These are phyloP conservation scores for Phyllotis vaccarum DNA, from an alignment of 2,797 vertebrate species.

Conservation along the genomic window DNA sequence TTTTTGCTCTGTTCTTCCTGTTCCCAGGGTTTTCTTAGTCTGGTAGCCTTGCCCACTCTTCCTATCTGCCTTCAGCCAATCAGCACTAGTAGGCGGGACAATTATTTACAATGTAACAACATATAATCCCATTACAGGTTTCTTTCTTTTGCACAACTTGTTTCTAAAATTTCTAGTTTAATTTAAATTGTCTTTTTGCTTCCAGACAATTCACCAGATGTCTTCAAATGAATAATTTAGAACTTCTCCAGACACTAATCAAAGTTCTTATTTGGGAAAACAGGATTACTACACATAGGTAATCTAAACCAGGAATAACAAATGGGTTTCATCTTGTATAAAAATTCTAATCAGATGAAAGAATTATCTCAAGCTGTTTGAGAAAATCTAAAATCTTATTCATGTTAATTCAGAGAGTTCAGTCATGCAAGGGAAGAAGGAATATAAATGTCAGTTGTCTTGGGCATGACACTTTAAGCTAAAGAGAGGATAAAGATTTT, in stretches of 20 bases:
- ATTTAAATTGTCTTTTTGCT: constrained; percentile 4
- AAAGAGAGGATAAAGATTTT: background rate
- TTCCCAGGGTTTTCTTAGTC: too few relatives aligned
- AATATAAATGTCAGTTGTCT: background rate
- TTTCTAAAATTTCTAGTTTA: background rate
- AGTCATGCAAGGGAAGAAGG: background rate
- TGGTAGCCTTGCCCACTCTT: too few relatives aligned
- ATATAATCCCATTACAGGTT: too few relatives aligned
- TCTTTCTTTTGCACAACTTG: background rate
- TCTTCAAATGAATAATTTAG: background rate
- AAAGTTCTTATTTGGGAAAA: constrained; percentile 59
- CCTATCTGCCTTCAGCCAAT: too few relatives aligned
- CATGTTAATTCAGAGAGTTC: constrained; percentile 54
- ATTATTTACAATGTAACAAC: too few relatives aligned
- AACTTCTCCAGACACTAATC: constrained; percentile 9
- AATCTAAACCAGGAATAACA: constrained; percentile 54
- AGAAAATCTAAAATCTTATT: constrained; percentile 3
- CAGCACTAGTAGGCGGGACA: too few relatives aligned
- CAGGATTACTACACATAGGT: constrained; percentile 45
- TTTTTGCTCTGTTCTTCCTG: too few relatives aligned
- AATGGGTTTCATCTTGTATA: constrained; percentile 52
- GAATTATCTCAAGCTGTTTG: constrained; percentile 14
- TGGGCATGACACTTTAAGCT: background rate
- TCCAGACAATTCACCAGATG: constrained; percentile 17
- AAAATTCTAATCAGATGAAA: constrained; percentile 41